Evolutionary conservation across 2,888 invertebrate species (phyloP).

Genomic region (Xestia c-nigrum): DNA sequence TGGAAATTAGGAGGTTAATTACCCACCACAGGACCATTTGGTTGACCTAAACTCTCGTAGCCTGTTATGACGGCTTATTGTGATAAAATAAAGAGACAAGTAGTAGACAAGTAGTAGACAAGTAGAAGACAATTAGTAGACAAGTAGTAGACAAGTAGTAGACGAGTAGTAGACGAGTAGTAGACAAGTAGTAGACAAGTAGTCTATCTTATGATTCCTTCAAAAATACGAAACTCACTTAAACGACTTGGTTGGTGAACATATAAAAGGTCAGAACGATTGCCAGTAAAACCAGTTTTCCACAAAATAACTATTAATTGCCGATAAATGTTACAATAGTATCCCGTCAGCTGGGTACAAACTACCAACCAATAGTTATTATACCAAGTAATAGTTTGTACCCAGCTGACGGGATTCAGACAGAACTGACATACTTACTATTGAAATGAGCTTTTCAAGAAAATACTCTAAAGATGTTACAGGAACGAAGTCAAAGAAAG

Average conservation of each 20-base stretch:
- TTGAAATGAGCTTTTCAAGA: background rate
- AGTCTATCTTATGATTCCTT: background rate
- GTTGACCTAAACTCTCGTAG: background rate
- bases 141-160: background rate
- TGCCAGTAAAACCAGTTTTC: background rate
- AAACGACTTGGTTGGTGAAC: background rate
- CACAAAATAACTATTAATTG: background rate
- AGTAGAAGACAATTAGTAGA: no score
- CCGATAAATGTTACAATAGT: background rate
- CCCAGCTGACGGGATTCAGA: background rate
- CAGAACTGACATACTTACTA: background rate
- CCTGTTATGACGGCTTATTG: background rate
- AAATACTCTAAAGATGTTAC: background rate
- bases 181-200: background rate
- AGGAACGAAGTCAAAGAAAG: conserved; percentile 11
- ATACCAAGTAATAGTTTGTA: no score
- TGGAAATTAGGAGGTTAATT: background rate
- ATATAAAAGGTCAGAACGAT: background rate
- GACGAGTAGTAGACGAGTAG: no score
- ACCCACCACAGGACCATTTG: background rate
- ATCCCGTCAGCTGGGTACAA: no score
- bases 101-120: background rate
- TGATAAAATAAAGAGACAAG: background rate
- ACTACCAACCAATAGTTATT: no score
- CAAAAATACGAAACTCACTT: background rate